A percentile compares a stretch with the other conserved stretches of the same genome.
Conservation (phyloP, 2,113 vertebrate genomes). For the Eulacestoma nigropectus region DNA sequence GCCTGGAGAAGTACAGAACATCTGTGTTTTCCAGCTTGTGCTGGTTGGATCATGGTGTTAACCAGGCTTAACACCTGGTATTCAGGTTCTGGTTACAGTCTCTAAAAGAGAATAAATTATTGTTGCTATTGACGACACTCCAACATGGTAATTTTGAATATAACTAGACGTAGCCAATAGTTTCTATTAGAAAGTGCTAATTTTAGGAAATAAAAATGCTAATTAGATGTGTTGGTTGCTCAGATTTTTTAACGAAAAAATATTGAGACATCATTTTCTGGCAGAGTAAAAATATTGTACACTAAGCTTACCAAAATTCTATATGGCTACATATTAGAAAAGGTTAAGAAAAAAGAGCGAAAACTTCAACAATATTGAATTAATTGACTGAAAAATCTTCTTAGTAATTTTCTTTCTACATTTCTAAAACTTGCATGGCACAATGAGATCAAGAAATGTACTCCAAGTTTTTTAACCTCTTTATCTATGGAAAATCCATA, state of each 20-base stretch:
- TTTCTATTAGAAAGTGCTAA: not conserved
- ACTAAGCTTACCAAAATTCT: not conserved
- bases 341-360: not conserved
- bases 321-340: not conserved
- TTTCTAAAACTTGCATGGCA: not conserved
- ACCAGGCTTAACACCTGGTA: not conserved
- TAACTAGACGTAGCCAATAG: not conserved
- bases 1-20: not conserved
- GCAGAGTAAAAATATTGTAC: not conserved
- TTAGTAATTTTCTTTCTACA: not conserved
- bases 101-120: not conserved
- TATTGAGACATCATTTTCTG: not conserved
- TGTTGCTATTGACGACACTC: not conserved
- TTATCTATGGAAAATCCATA: not conserved
- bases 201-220: not conserved
- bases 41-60: not conserved
- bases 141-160: not conserved
- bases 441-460: not conserved
- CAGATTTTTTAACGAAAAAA: not conserved
- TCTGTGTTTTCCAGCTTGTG: not conserved
- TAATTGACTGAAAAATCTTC: not conserved
- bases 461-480: not conserved
- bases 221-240: not conserved
- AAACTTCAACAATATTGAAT: not conserved
- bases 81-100: not conserved